Evolutionary conservation across 2,888 invertebrate genomes (phyloP).

Genomic region (Dascillus cervinus): DNA sequence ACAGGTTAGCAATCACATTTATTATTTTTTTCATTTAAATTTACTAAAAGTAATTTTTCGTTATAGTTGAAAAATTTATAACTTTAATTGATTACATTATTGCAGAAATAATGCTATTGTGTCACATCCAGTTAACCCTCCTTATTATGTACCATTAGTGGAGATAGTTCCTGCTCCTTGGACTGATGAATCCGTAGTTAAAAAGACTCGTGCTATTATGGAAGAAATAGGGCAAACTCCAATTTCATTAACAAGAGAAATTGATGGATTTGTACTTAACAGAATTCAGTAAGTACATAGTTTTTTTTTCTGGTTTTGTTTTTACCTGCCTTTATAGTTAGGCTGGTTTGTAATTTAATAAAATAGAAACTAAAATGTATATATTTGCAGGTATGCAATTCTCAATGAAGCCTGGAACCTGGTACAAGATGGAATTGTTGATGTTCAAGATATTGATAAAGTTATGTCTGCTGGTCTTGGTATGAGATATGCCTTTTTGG

Average conservation of each 20-base stretch:
- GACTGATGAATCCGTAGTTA: constrained; percentile 73
- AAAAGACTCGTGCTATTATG: constrained; percentile 70
- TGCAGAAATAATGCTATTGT: constrained; percentile 59
- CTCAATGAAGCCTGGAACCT: constrained; percentile 88
- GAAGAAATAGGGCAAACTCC: constrained; percentile 87
- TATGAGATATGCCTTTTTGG: constrained; percentile 91
- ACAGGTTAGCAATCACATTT: constrained; percentile 47
- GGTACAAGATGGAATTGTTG: constrained; percentile 74
- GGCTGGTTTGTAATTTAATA: too few species aligned
- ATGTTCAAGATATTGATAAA: constrained; percentile 82
- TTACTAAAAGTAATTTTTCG: too few species aligned
- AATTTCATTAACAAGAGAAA: constrained; percentile 76
- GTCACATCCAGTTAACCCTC: constrained; percentile 94
- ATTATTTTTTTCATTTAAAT: too few species aligned
- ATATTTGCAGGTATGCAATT: constrained; percentile 68
- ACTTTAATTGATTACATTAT: constrained; percentile 10
- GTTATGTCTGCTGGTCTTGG: constrained; percentile 93
- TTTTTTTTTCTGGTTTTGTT: neutral
- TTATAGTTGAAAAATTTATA: constrained; percentile 4
- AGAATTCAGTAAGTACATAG: constrained; percentile 71
- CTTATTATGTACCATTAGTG: constrained; percentile 90
- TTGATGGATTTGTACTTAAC: constrained; percentile 89
- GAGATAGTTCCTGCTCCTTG: constrained; percentile 93
- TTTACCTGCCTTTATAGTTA: neutral
- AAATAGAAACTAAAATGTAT: constrained; percentile 3